These are phyloP conservation scores for Zaprionus lineosus DNA, from an alignment of 2,888 invertebrate species.

Conservation along the genomic window DNA sequence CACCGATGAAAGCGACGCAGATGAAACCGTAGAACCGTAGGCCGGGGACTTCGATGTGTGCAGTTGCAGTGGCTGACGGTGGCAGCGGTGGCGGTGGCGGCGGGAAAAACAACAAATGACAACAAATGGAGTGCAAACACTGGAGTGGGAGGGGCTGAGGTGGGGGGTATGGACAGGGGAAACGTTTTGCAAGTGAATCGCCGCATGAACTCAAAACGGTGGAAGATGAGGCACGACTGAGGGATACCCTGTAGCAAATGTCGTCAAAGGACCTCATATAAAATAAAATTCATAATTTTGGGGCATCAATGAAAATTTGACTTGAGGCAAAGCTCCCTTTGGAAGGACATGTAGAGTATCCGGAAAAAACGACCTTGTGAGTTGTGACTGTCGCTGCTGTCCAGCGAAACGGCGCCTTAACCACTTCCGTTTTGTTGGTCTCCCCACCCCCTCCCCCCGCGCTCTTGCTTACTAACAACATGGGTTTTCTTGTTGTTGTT, in stretches of 20 bases:
- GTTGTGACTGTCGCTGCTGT: slow-evolving; percentile 47
- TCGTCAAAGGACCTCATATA: no score
- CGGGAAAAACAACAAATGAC: slow-evolving; percentile 57
- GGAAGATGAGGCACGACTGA: neutral
- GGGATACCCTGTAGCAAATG: neutral
- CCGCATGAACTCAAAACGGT: slow-evolving; percentile 3
- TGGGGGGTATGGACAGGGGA: slow-evolving; percentile 4
- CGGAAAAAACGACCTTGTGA: slow-evolving; percentile 42
- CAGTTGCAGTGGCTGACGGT: slow-evolving; percentile 52
- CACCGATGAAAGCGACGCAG: slow-evolving; percentile 18
- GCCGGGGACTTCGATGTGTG: no score
- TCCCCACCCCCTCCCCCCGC: no score
- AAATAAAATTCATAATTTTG: no score
- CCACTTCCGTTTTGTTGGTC: slow-evolving; percentile 42
- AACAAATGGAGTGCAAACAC: slow-evolving; percentile 54
- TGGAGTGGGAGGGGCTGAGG: slow-evolving; percentile 13
- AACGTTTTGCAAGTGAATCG: slow-evolving; percentile 44
- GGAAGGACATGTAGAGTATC: neutral
- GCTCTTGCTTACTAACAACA: no score
- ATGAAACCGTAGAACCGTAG: slow-evolving; percentile 11
- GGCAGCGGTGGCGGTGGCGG: slow-evolving; percentile 42
- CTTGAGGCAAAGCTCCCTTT: no score
- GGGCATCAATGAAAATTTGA: no score
- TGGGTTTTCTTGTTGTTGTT: slow-evolving; percentile 38
- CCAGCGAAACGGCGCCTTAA: slow-evolving; percentile 24